A percentile compares a stretch with the other conserved stretches of the same genome.
phyloP scores from a whole-genome alignment of 2,113 vertebrate genomes.

The Sander lucioperca region DNA sequence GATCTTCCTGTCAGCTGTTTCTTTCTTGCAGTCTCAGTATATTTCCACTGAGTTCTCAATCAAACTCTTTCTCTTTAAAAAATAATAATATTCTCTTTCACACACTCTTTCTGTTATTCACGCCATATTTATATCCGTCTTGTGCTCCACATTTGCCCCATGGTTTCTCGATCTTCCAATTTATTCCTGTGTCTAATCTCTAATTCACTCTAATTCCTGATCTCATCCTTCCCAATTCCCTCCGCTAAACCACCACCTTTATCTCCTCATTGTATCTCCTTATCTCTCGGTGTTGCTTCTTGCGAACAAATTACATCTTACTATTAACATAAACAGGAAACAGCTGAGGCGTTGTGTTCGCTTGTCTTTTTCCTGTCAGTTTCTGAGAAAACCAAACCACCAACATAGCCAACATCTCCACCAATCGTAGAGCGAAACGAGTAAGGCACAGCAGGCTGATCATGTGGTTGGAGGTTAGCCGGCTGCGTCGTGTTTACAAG shows the following conservation, averaged over 20 bases:
- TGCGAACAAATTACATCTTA: slow-evolving; percentile 35
- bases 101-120: slow-evolving; percentile 4
- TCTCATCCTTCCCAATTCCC: slow-evolving; percentile 16
- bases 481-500: slow-evolving; percentile 72
- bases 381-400: slow-evolving; percentile 76
- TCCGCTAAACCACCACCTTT: slow-evolving; percentile 9
- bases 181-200: slow-evolving; percentile 6
- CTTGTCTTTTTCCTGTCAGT: slow-evolving; percentile 63
- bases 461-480: slow-evolving; percentile 68
- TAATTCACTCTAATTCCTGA: slow-evolving; percentile 23
- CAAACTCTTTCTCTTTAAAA: background rate
- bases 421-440: slow-evolving; percentile 1
- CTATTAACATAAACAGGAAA: slow-evolving; percentile 83
- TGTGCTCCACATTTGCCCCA: background rate
- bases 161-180: background rate
- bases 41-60: slow-evolving; percentile 12
- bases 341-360: slow-evolving; percentile 78
- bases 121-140: background rate
- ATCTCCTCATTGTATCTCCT: background rate
- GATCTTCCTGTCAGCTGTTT: slow-evolving; percentile 78
- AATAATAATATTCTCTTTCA: background rate
- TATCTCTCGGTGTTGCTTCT: slow-evolving; percentile 1
- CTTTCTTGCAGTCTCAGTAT: slow-evolving; percentile 21
- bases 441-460: slow-evolving; percentile 1
- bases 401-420: background rate